These are phyloP conservation scores for Falcaria lacertinaria DNA, from an alignment of 2,888 invertebrate genomes.

Conservation along the genomic window DNA sequence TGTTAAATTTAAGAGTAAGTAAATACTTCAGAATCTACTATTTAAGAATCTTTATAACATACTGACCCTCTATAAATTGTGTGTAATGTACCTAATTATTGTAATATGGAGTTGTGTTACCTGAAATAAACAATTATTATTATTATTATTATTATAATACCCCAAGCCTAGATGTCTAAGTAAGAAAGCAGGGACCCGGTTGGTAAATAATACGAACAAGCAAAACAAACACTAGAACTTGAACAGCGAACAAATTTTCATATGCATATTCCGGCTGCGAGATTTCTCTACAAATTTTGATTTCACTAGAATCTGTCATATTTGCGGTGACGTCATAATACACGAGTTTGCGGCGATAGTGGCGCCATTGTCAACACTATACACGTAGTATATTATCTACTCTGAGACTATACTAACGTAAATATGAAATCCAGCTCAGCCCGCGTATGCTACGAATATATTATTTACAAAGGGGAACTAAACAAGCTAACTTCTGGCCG, in stretches of 20 bases:
- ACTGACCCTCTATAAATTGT: no score
- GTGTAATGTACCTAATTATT: no score
- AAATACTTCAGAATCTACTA: no score
- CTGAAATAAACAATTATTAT: no score
- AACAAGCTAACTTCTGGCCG: slow-evolving; percentile 45
- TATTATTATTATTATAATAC: no score
- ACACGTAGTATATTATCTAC: no score
- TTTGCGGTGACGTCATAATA: slow-evolving; percentile 32
- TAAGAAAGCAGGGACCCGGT: no score
- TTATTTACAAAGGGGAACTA: slow-evolving; percentile 53
- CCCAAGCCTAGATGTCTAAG: no score
- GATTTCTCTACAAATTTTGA: slow-evolving; percentile 50
- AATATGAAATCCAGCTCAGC: slow-evolving; percentile 51
- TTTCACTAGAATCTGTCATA: slow-evolving; percentile 51
- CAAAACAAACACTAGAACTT: slow-evolving; percentile 21
- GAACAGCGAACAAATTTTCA: slow-evolving; percentile 26
- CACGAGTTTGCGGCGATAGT: slow-evolving; percentile 13
- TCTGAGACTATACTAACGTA: no score
- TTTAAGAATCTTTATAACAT: no score
- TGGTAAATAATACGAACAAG: slow-evolving; percentile 16
- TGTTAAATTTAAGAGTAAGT: no score
- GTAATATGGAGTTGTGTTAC: no score
- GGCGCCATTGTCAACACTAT: slow-evolving; percentile 41
- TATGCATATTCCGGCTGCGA: slow-evolving; percentile 29
- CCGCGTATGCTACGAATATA: slow-evolving; percentile 39